Evolutionary conservation across 1,140 invertebrate species (phyloP).

Genomic region (Heliconius hermathena): DNA sequence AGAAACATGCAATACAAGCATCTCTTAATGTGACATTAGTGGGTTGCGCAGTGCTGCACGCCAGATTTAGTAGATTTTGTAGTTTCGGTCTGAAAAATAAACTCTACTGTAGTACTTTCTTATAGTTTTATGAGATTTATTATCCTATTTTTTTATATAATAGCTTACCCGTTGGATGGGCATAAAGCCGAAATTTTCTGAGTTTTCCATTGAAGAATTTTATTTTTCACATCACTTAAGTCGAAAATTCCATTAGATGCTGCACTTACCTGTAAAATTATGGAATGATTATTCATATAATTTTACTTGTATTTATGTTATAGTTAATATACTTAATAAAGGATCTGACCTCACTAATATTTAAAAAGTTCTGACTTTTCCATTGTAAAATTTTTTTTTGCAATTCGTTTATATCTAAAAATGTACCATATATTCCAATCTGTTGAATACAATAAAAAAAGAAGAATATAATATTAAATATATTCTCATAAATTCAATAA

Average conservation of each 20-base stretch:
- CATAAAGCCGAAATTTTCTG: slow-evolving; percentile 71
- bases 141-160: background rate
- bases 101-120: background rate
- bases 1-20: slow-evolving; percentile 80
- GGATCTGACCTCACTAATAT: slow-evolving; percentile 68
- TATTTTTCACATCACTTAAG: slow-evolving; percentile 73
- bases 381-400: slow-evolving; percentile 69
- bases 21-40: slow-evolving; percentile 78
- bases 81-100: slow-evolving; percentile 62
- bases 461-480: slow-evolving; percentile 8
- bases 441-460: slow-evolving; percentile 21
- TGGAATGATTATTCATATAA: too few species aligned
- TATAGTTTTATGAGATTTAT: background rate
- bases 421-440: slow-evolving; percentile 56
- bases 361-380: slow-evolving; percentile 63
- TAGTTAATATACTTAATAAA: background rate
- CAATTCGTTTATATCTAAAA: slow-evolving; percentile 67
- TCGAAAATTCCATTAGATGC: slow-evolving; percentile 72
- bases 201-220: slow-evolving; percentile 76
- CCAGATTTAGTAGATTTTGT: slow-evolving; percentile 79
- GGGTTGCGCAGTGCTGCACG: slow-evolving; percentile 81
- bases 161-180: slow-evolving; percentile 71
- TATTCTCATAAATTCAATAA: background rate
- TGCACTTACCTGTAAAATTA: slow-evolving; percentile 50
- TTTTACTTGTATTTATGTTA: too few species aligned